Conservation (phyloP, 2,797 vertebrate species). For the Podarcis lilfordi region DNA sequence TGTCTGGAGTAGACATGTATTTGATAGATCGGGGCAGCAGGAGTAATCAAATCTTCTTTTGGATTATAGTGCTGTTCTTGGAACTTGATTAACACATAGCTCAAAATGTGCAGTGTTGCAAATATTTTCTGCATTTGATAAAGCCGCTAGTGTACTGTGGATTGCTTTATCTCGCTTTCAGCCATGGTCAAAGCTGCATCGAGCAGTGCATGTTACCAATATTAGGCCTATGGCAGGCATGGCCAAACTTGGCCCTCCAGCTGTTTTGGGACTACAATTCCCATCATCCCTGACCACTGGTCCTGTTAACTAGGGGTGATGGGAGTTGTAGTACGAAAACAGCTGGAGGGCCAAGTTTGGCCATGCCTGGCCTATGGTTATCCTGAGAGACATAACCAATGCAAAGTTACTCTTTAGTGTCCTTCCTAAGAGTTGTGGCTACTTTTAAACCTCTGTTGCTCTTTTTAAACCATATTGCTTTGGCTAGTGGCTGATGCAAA, state of each 20-base stretch:
- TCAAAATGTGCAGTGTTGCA: neutral
- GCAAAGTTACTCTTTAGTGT: neutral
- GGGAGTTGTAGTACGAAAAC: too few species aligned
- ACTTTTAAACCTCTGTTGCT: neutral
- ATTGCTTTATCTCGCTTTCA: neutral
- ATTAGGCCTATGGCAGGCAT: too few species aligned
- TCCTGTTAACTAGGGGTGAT: too few species aligned
- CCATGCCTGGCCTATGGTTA: too few species aligned
- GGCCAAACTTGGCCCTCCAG: too few species aligned
- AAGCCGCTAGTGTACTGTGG: neutral
- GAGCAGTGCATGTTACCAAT: neutral
- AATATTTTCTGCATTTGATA: too few species aligned
- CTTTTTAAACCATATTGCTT: neutral
- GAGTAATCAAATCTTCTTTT: neutral
- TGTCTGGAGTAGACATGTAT: too few species aligned
- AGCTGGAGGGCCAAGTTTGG: too few species aligned
- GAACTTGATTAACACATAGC: neutral
- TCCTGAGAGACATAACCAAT: neutral
- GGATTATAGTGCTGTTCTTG: neutral
- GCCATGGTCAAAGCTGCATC: neutral
- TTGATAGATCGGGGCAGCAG: neutral
- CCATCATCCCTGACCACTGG: too few species aligned
- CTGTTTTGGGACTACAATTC: too few species aligned
- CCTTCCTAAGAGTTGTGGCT: neutral
- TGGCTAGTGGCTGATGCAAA: too few species aligned